Evolutionary conservation across 2,797 vertebrate species (phyloP), one percentile per base, ranked within the genome.

Genomic region (Chelidonichthys spinosus): DNA sequence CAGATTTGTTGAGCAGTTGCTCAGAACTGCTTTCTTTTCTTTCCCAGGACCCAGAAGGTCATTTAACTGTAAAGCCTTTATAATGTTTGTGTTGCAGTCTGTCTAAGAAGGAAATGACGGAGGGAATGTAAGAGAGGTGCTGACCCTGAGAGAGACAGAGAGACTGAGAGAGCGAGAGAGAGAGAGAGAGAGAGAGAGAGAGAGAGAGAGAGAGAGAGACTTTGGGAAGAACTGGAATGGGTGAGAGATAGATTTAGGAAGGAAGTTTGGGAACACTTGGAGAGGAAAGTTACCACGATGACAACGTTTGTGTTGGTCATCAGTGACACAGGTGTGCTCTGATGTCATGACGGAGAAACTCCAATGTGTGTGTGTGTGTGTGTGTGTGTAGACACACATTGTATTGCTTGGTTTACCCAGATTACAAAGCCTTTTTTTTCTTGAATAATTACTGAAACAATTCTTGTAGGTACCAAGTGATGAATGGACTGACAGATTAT

Each of bases 21-120:
- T 86, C 65, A 63, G 62, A 74, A 62, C 55, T 42, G 39, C 39
- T 71, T 49, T 71, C 76, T 87, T 25, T 91, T 92, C 92, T 86
- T 92, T 92, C 93, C 89, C 90, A 92, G 88, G 92, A 91, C 90
- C 92, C 87, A 56, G 66, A 87, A 91, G 91, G 90, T 91, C 91
- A 90, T 37, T 25, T 58, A 33, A 82, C 86, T 77, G 82, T 89
- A 84, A 86, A 87, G 76, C 11, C 76, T 83, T 85, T 69, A 78
- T 79, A 84, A 71, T 85, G 87, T 85, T 86, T 86, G 84, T 81
- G 77, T 88, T 87, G 84, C 54, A 86, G 82, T 81, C 69, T 87
- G 85, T 91, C 87, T 90, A 86, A 89, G 87, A 79, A 85, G 91
- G 89, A 92, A 92, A 87, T 83, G 88, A 85, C 85, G 71, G 76